phyloP scores from a whole-genome alignment of 1,140 invertebrate genomes.

The Eubasilissa regina region DNA sequence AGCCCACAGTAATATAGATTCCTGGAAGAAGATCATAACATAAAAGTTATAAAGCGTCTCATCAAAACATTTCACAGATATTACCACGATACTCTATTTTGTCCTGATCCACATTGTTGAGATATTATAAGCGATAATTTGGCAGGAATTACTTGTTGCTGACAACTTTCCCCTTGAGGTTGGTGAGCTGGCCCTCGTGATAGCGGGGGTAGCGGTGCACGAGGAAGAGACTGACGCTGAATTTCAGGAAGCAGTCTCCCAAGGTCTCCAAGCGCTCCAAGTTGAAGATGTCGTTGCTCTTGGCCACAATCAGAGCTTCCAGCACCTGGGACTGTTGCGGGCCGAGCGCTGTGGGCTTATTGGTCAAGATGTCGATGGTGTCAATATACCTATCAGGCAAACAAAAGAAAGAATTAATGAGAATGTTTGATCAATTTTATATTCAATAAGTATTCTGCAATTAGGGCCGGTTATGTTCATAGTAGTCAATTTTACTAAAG shows the following conservation, averaged over 20 bases:
- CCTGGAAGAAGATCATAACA: constrained; percentile 62
- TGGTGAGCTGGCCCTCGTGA: constrained; percentile 85
- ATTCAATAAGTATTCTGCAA: too few species aligned
- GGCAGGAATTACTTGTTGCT: constrained; percentile 80
- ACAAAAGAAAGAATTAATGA: not conserved
- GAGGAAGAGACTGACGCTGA: constrained; percentile 81
- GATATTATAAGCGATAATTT: too few species aligned
- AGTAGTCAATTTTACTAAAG: too few species aligned
- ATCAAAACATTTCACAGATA: too few species aligned
- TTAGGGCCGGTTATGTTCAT: too few species aligned
- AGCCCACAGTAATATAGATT: constrained; percentile 68
- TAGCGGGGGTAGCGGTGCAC: constrained; percentile 79
- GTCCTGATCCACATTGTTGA: too few species aligned
- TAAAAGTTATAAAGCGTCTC: too few species aligned
- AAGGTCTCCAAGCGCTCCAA: constrained; percentile 89
- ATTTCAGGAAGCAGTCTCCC: constrained; percentile 93
- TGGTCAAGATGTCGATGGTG: constrained; percentile 37
- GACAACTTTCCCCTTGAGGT: constrained; percentile 82
- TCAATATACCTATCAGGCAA: constrained; percentile 63
- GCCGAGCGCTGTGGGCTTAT: constrained; percentile 50
- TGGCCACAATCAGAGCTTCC: constrained; percentile 81
- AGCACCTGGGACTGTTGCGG: constrained; percentile 69
- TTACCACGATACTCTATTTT: too few species aligned
- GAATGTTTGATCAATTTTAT: too few species aligned
- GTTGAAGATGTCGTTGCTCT: constrained; percentile 84